phyloP scores from a whole-genome alignment of 2,888 invertebrate genomes.

The Rosalia funebris region DNA sequence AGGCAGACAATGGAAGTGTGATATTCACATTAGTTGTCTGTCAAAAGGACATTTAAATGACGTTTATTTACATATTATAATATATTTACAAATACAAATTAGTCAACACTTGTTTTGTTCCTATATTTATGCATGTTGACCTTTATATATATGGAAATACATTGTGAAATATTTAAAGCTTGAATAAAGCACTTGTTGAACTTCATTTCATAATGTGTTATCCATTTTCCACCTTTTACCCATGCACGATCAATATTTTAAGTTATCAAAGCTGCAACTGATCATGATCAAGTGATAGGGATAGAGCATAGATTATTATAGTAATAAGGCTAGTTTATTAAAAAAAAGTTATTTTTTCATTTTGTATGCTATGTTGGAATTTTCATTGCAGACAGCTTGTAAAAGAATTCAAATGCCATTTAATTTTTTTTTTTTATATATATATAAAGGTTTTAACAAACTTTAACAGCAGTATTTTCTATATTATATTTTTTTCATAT shows the following conservation, averaged over 20 bases:
- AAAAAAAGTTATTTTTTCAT: too few relatives aligned
- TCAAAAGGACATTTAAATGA: constrained; percentile 23
- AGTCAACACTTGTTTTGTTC: constrained; percentile 60
- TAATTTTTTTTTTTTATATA: neutral
- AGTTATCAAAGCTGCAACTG: constrained; percentile 7
- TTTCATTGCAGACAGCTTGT: neutral
- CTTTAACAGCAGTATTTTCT: neutral
- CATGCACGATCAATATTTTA: constrained; percentile 14
- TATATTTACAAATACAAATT: constrained; percentile 47
- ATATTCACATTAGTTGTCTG: constrained; percentile 49
- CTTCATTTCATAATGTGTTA: constrained; percentile 73
- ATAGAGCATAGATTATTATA: neutral
- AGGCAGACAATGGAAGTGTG: constrained; percentile 41
- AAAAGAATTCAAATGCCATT: neutral
- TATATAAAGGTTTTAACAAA: neutral
- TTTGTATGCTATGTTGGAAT: too few relatives aligned
- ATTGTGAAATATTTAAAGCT: constrained; percentile 70
- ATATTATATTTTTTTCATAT: neutral
- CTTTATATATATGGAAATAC: constrained; percentile 68
- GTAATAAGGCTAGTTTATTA: neutral
- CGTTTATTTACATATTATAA: constrained; percentile 42
- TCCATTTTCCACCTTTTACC: constrained; percentile 63
- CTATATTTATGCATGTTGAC: constrained; percentile 58
- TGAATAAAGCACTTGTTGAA: constrained; percentile 76
- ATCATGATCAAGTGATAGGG: neutral